Percentiles rank a stretch among this genome's conserved stretches.
Conservation (phyloP, 2,113 vertebrate species). For the Chloropsis cyanopogon region DNA sequence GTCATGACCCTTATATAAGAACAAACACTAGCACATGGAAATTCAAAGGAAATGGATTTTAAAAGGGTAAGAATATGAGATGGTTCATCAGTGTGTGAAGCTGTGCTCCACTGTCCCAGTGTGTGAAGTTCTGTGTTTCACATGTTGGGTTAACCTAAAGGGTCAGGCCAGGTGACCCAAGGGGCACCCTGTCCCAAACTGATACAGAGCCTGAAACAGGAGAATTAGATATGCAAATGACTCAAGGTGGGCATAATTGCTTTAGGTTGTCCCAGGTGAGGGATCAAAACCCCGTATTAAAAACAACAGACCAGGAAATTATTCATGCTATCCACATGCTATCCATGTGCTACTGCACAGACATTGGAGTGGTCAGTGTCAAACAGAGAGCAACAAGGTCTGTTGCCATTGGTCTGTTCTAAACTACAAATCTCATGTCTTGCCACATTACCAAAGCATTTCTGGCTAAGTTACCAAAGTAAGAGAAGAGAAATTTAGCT, state of each 20-base stretch:
- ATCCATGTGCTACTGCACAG: neutral
- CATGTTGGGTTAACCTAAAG: neutral
- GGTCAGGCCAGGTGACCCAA: neutral
- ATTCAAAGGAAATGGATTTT: neutral
- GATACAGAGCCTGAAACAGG: neutral
- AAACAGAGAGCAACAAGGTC: neutral
- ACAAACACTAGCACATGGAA: accelerated
- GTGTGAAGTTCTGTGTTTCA: neutral
- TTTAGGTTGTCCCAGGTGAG: neutral
- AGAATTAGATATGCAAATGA: neutral
- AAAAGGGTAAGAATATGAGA: neutral
- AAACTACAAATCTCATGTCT: neutral
- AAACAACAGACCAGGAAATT: neutral
- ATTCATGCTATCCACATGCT: neutral
- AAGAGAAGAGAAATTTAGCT: neutral
- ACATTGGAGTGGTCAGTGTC: neutral
- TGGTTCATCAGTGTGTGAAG: neutral
- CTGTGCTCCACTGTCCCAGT: neutral
- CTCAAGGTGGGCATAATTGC: neutral
- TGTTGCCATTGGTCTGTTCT: neutral
- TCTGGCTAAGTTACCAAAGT: neutral
- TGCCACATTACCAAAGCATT: neutral
- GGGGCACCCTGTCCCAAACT: neutral
- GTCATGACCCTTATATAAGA: neutral
- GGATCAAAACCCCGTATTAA: neutral